phyloP scores from a whole-genome alignment of 2,888 invertebrate species.

The Anarsia innoxiella region DNA sequence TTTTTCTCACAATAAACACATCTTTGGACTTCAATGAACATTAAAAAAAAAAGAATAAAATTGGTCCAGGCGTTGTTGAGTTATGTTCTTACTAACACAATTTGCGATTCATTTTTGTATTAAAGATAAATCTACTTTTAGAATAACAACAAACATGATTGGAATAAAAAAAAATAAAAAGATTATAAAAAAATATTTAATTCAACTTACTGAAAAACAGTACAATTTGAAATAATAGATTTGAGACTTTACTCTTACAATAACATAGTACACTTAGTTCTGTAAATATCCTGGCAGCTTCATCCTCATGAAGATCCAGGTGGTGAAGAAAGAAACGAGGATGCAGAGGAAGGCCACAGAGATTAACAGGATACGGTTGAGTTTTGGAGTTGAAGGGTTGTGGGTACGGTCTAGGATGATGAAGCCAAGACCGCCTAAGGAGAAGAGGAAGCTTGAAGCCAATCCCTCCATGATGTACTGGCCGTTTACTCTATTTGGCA shows the following conservation, averaged over 20 bases:
- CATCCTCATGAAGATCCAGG: slow-evolving; percentile 99
- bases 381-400: slow-evolving; percentile 89
- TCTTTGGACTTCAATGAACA: no score
- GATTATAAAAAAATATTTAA: slow-evolving; percentile 44
- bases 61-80: no score
- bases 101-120: no score
- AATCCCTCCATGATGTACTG: slow-evolving; percentile 99
- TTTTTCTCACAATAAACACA: no score
- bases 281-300: slow-evolving; percentile 92
- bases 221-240: slow-evolving; percentile 21
- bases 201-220: slow-evolving; percentile 37
- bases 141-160: no score
- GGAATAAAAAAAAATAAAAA: background rate
- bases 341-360: slow-evolving; percentile 94
- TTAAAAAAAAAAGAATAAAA: no score
- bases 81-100: no score
- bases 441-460: slow-evolving; percentile 97
- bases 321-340: slow-evolving; percentile 94
- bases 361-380: slow-evolving; percentile 92
- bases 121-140: no score
- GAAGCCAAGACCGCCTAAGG: slow-evolving; percentile 96
- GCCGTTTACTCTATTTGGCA: slow-evolving; percentile 98
- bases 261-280: slow-evolving; percentile 50
- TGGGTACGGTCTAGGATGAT: slow-evolving; percentile 97
- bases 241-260: slow-evolving; percentile 4